phyloP scores from a whole-genome alignment of 2,113 vertebrate genomes.

The Atherinomorus stipes region DNA sequence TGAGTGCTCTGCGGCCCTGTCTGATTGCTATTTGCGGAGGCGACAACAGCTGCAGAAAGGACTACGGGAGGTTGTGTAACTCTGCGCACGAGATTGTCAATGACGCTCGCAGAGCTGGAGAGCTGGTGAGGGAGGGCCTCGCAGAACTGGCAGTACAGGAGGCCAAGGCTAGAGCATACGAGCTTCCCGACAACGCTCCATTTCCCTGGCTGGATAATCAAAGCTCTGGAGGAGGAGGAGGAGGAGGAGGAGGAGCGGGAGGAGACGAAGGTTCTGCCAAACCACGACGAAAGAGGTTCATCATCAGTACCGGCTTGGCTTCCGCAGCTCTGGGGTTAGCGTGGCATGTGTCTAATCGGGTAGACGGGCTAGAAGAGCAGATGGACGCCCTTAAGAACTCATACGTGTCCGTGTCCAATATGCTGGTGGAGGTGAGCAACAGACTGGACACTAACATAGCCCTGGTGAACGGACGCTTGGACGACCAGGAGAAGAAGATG shows the following conservation, averaged over 20 bases:
- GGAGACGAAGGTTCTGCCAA: too few species aligned
- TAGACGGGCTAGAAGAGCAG: neutral
- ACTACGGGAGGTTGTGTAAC: slow-evolving; percentile 22
- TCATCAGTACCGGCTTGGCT: too few species aligned
- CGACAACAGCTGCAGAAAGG: neutral
- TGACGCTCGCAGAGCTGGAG: slow-evolving; percentile 13
- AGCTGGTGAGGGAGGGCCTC: slow-evolving; percentile 13
- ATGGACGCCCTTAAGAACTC: neutral
- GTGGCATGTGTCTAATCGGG: too few species aligned
- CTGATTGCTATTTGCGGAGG: slow-evolving; percentile 19
- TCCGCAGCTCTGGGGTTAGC: too few species aligned
- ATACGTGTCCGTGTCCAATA: too few species aligned
- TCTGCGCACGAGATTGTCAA: slow-evolving; percentile 4
- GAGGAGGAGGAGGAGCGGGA: too few species aligned
- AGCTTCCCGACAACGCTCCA: too few species aligned
- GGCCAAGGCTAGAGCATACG: neutral
- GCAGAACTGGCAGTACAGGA: neutral
- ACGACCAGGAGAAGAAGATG: slow-evolving; percentile 6
- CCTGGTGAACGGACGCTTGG: neutral
- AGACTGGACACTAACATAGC: neutral
- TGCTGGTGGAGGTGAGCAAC: too few species aligned
- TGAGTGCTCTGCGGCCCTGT: slow-evolving; percentile 3
- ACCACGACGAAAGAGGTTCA: too few species aligned
- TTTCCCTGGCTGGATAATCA: too few species aligned
- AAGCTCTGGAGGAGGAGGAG: too few species aligned